Base-by-base conservation (phyloP, 2,797 vertebrate species). In the Brachyalestes nurse region DNA sequence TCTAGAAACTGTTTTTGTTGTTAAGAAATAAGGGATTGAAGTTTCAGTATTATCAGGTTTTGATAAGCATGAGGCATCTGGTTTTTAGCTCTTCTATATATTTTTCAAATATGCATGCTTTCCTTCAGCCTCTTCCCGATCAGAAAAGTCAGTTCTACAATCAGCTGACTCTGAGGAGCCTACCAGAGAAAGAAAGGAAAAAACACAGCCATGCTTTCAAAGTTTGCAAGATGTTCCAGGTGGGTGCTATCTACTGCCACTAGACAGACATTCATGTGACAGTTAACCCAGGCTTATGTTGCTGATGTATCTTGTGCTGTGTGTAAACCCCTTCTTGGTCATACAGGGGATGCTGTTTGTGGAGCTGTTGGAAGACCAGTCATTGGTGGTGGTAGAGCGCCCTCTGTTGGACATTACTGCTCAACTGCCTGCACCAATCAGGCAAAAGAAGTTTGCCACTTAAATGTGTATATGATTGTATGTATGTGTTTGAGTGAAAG, bases 371-470 rank as follows among this genome's bases (percentile, higher is more conserved):
- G 95, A 96, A 0, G 95, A 96, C 85, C 91, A 90, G n/a, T 96
- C 95, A 64, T 89, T 99, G 1, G 96, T 99, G 40, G 91, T 96
- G 67, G 96, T 99, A 81, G 97, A 99, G 86, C 94, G 98, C 77
- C 96, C 96, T 21, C 87, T 98, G 72, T 83, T 93, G 87, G 96
- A 97, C 87, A 93, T 99, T 87, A 84, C 91, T 28, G 88, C 94
- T 17, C 95, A 96, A 83, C 94, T 99, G 78, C 97, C 98, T 0
- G 91, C 95, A 13, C 96, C 97, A 0, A 89, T 98, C 85, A 94
- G 94, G 72, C 95, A 95, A 93, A 98, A 99, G 93, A 97, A 96
- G 87, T 99, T 99, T 81, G 97, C 96, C 82, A 99, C 97, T 61
- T 98, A 94, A 93, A 47, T 66, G 1, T 1, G 2, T 55, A 21